phyloP scores from a whole-genome alignment of 2,113 vertebrate genomes.

The Alces alces region DNA sequence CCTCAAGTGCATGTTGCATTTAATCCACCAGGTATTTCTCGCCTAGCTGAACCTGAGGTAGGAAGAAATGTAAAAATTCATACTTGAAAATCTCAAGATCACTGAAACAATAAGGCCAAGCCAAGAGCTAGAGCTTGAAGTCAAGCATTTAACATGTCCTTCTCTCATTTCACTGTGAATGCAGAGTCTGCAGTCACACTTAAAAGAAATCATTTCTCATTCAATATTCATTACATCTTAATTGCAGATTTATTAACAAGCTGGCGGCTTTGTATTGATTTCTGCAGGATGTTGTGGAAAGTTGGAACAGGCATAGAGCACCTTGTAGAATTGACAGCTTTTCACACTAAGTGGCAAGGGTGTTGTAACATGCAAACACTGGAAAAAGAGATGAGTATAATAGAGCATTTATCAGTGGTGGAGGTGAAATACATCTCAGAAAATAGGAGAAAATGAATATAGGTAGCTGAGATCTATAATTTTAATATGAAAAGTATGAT shows the following conservation, averaged over 20 bases:
- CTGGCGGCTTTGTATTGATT: constrained; percentile 79
- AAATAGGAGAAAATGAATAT: not conserved
- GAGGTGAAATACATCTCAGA: not conserved
- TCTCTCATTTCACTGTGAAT: constrained; percentile 69
- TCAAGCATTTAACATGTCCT: constrained; percentile 58
- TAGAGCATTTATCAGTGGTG: not conserved
- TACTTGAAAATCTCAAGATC: not conserved
- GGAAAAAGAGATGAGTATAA: not conserved
- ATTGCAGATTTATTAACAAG: constrained; percentile 82
- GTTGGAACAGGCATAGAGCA: constrained; percentile 70
- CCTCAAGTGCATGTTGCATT: not conserved
- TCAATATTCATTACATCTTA: constrained; percentile 85
- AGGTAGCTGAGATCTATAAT: fast-evolving
- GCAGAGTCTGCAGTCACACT: constrained; percentile 79
- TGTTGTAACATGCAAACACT: constrained; percentile 68
- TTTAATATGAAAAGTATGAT: not conserved
- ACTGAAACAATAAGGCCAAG: not conserved
- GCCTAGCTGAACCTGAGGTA: not conserved
- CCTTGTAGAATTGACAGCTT: constrained; percentile 69
- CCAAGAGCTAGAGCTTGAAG: constrained; percentile 56
- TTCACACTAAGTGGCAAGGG: constrained; percentile 66
- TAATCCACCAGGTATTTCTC: not conserved
- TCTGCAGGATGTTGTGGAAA: constrained; percentile 78
- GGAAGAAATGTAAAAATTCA: not conserved
- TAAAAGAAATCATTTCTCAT: constrained; percentile 85